Base-by-base conservation (phyloP, 2,888 invertebrate species). In the Erebia epiphron region DNA sequence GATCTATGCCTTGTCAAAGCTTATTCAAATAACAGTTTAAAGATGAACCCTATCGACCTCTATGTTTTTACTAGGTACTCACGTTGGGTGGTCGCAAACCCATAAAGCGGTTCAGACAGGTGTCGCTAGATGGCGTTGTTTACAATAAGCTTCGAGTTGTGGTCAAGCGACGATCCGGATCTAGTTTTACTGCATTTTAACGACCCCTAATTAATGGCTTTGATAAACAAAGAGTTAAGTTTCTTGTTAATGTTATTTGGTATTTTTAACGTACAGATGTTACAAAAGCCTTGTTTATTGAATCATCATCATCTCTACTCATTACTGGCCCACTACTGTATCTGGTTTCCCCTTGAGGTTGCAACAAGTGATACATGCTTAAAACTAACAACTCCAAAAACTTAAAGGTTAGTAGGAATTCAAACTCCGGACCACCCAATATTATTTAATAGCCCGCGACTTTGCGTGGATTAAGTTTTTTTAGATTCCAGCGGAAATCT, bases 101-200 rank as follows among this genome's bases (percentile, higher is more conserved):
- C 63, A 74, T 79, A 76, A 79, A 76, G 79, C 72, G 79, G 85
- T 91, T 81, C 83, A 14, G 68, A 65, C 84, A 81, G 80, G 79
- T 84, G 85, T 80, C 79, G 75, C 74, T 82, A 92, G 92, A 82
- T 91, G 90, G 90, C 89, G 85, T 73, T 89, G 76, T 81, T 79
- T 78, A 78, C 74, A 80, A 78, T 26, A 10, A 14, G 54, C 54
- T 66, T n/a, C 35, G 61, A 50, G 50, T 56, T 58, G 69, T 61
- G 67, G 68, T 72, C 63, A 61, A 58, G 67, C 63, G 56, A 67
- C 69, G 58, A 70, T 67, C 50, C 21, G 21, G 54, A 69, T 64
- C 69, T 58, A 49, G 66, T 71, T 76, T 74, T 70, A 76, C 74
- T 70, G 67, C 58, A 21, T 71, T 75, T 73, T 76, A 70, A 76